phyloP scores from a whole-genome alignment of 2,797 vertebrate genomes.

The Myotis pilosus region DNA sequence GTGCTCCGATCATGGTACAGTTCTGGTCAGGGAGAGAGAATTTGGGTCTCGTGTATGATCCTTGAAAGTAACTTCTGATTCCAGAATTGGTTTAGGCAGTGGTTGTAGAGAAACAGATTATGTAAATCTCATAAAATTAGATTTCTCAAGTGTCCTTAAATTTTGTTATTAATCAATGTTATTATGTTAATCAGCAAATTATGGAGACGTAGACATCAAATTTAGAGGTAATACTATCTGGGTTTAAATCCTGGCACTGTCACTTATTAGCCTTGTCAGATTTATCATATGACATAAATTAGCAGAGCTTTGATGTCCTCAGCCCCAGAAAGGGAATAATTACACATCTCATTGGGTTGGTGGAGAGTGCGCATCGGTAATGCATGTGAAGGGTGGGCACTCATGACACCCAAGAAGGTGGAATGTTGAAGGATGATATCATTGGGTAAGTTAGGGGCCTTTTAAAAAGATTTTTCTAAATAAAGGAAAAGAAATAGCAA shows the following conservation, averaged over 20 bases:
- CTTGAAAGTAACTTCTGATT: background rate
- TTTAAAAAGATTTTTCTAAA: background rate
- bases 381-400: background rate
- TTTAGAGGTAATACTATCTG: background rate
- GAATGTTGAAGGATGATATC: background rate
- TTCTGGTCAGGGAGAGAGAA: background rate
- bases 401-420: background rate
- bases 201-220: background rate
- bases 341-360: background rate
- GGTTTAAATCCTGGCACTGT: background rate
- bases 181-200: background rate
- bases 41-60: background rate
- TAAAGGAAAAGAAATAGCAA: background rate
- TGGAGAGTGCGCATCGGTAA: background rate
- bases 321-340: background rate
- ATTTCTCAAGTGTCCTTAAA: background rate
- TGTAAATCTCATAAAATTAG: background rate
- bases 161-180: background rate
- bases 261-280: background rate
- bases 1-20: rapidly evolving
- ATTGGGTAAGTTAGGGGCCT: background rate
- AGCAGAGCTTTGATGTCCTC: background rate
- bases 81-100: background rate
- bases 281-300: background rate
- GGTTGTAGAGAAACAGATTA: background rate